Conservation (phyloP, 2,113 vertebrate genomes). For the Seriola aureovittata region DNA sequence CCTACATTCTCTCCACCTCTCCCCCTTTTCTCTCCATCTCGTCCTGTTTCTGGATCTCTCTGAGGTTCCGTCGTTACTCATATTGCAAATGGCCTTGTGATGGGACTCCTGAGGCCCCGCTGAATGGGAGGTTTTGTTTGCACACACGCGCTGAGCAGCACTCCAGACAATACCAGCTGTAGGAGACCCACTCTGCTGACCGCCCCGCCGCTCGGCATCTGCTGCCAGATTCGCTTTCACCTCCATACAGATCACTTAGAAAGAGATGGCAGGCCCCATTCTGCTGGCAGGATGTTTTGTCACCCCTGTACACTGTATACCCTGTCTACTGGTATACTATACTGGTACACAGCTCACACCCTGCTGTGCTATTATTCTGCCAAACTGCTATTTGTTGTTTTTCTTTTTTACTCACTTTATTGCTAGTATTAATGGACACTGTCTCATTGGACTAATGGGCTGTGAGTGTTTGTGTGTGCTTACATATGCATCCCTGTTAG, state of each 20-base stretch:
- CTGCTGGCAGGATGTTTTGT: constrained; percentile 30
- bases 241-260: constrained; percentile 40
- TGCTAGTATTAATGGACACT: not conserved
- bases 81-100: constrained; percentile 34
- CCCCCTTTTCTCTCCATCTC: not conserved
- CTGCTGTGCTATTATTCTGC: not conserved
- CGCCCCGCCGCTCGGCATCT: constrained; percentile 59
- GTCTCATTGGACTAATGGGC: constrained; percentile 24
- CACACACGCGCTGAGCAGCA: constrained; percentile 39
- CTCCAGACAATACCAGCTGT: constrained; percentile 56
- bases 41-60: constrained; percentile 20
- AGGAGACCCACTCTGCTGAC: constrained; percentile 42
- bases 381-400: constrained; percentile 29
- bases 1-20: not conserved
- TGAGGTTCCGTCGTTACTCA: constrained; percentile 8
- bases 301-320: not conserved
- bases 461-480: constrained; percentile 20
- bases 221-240: constrained; percentile 73
- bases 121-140: constrained; percentile 70
- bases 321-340: not conserved
- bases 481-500: constrained; percentile 25
- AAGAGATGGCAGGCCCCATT: constrained; percentile 32
- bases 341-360: not conserved
- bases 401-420: not conserved
- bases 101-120: constrained; percentile 11